Conservation (phyloP, 2,888 invertebrate species). For the Ashinkailepas kermadecensis region DNA sequence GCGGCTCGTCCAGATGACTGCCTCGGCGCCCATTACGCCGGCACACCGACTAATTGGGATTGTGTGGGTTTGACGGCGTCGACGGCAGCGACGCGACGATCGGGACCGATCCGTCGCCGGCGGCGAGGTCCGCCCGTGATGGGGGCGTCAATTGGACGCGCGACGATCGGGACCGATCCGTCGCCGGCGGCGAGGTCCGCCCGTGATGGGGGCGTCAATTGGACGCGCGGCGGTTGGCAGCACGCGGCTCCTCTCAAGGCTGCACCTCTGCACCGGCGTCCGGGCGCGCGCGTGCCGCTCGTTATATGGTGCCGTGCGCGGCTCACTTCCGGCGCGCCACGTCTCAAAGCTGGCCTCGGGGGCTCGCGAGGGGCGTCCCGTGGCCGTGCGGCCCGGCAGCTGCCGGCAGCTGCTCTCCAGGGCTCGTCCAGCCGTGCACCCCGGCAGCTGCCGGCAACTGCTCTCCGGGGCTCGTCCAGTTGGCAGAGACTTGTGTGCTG, state of each 20-base stretch:
- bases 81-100: not conserved
- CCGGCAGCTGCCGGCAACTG: not conserved
- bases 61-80: not conserved
- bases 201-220: not conserved
- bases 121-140: not conserved
- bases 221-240: not conserved
- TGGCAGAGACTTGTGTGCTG: too few species aligned
- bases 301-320: too few species aligned
- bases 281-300: too few species aligned
- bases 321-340: too few species aligned
- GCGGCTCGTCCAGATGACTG: conserved; percentile 13
- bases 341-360: too few species aligned
- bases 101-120: not conserved
- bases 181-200: too few species aligned
- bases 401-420: not conserved
- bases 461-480: not conserved
- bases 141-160: not conserved
- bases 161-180: not conserved
- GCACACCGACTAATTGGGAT: not conserved
- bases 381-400: not conserved
- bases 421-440: not conserved
- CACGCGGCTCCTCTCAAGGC: not conserved
- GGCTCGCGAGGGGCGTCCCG: not conserved
- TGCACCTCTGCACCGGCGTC: not conserved
- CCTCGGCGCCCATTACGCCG: not conserved